Percentiles rank a stretch among this genome's conserved stretches.
Conservation (phyloP, 2,888 invertebrate species). For the Trichopoda pennipes region DNA sequence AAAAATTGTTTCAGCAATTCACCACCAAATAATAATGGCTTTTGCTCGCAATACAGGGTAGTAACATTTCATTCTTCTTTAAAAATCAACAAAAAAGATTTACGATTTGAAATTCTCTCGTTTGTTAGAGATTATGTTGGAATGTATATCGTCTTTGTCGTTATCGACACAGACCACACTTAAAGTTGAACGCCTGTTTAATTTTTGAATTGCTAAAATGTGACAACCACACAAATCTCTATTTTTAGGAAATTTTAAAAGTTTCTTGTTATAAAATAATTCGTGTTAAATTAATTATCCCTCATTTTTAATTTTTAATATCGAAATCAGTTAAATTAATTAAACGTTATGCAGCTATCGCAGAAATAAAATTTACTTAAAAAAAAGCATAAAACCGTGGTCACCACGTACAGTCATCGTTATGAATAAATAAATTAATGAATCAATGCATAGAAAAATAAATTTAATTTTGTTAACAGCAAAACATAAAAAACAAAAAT, state of each 20-base stretch:
- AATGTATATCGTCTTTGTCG: conserved; percentile 13
- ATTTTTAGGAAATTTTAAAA: not conserved
- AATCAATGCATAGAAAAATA: conserved; percentile 7
- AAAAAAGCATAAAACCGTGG: not conserved
- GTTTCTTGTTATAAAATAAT: too few relatives aligned
- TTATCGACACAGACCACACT: not conserved
- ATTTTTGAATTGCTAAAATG: too few relatives aligned
- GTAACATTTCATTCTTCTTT: conserved; percentile 24
- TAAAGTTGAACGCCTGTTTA: not conserved
- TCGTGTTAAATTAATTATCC: too few relatives aligned
- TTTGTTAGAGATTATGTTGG: conserved; percentile 19
- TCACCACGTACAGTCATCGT: conserved; percentile 54
- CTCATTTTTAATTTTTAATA: not conserved
- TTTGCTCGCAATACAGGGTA: too few relatives aligned
- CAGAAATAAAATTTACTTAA: too few relatives aligned
- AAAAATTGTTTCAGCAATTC: not conserved
- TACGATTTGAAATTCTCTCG: conserved; percentile 59
- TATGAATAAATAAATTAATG: conserved; percentile 9
- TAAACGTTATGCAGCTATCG: too few relatives aligned
- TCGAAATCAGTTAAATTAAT: too few relatives aligned
- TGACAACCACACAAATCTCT: not conserved
- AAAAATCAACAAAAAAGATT: conserved; percentile 25
- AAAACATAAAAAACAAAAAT: conserved; percentile 37
- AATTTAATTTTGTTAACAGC: conserved; percentile 31
- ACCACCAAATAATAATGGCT: conserved; percentile 13